phyloP scores from a whole-genome alignment of 2,888 invertebrate species.

The Zhengitettix transpicula region DNA sequence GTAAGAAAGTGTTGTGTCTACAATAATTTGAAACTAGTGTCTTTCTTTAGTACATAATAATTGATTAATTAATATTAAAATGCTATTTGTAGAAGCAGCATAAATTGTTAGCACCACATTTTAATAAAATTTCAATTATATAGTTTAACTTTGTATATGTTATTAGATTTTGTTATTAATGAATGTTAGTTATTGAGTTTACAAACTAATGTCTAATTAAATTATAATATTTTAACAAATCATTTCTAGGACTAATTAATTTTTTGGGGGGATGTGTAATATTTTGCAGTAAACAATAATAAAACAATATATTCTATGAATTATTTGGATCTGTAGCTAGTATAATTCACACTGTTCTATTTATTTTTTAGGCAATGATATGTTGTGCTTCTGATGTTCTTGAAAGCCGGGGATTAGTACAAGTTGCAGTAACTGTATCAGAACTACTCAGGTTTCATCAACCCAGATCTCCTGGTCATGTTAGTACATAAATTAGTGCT shows the following conservation, averaged over 20 bases:
- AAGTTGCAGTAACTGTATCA: conserved; percentile 76
- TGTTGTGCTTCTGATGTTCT: conserved; percentile 86
- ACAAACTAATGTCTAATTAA: no score
- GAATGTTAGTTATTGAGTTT: no score
- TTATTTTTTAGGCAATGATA: conserved; percentile 59
- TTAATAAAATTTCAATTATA: no score
- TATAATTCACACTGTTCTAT: background rate
- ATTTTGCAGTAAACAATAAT: no score
- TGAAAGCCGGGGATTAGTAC: conserved; percentile 73
- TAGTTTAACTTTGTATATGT: no score
- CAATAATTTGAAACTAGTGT: no score
- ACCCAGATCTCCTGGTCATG: conserved; percentile 24
- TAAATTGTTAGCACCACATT: no score
- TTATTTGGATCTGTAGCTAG: background rate
- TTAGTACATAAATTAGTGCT: background rate
- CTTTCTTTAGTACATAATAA: no score
- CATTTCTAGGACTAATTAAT: background rate
- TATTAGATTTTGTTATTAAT: no score
- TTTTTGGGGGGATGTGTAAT: background rate
- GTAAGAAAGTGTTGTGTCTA: no score
- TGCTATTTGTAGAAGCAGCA: no score
- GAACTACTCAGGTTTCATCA: conserved; percentile 59
- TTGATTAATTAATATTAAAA: no score
- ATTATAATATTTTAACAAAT: background rate
- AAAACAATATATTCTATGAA: background rate